A percentile compares a stretch with the other conserved stretches of the same genome.
Evolutionary conservation across 1,140 invertebrate species (phyloP).

Genomic region (Sesamia nonagrioides): DNA sequence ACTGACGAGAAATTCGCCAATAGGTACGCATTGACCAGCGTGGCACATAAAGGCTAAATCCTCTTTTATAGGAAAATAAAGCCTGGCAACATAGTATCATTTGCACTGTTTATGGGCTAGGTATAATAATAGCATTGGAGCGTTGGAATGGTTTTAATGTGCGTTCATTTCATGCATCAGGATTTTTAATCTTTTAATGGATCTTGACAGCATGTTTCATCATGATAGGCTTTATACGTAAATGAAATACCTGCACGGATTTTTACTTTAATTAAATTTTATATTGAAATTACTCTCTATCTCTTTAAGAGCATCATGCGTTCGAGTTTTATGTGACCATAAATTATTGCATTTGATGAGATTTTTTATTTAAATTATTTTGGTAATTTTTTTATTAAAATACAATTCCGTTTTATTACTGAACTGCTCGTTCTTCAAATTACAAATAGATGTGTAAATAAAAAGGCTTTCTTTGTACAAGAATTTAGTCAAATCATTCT

Average conservation of each 20-base stretch:
- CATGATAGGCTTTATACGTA: slow-evolving; percentile 11
- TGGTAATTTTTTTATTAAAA: neutral
- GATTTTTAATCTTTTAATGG: slow-evolving; percentile 8
- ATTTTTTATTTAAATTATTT: slow-evolving; percentile 2
- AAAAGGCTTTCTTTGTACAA: too few relatives aligned
- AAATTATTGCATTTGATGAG: slow-evolving; percentile 19
- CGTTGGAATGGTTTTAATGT: slow-evolving; percentile 22
- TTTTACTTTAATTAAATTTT: slow-evolving; percentile 25
- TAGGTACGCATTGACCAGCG: too few relatives aligned
- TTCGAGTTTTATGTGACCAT: slow-evolving; percentile 7
- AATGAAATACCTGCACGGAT: neutral
- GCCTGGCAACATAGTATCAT: too few relatives aligned
- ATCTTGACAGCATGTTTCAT: slow-evolving; percentile 17
- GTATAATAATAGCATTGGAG: neutral
- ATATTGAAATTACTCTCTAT: slow-evolving; percentile 12
- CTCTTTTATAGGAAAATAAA: too few relatives aligned
- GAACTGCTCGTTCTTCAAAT: too few relatives aligned
- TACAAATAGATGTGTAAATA: too few relatives aligned
- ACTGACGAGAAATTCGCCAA: too few relatives aligned
- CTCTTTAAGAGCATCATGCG: neutral
- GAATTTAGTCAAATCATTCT: too few relatives aligned
- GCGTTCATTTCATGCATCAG: slow-evolving; percentile 11
- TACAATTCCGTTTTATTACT: neutral
- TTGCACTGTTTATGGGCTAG: neutral
- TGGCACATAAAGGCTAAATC: too few relatives aligned